Base-by-base conservation (phyloP, 2,113 vertebrate species). In the Elaphurus davidianus region DNA sequence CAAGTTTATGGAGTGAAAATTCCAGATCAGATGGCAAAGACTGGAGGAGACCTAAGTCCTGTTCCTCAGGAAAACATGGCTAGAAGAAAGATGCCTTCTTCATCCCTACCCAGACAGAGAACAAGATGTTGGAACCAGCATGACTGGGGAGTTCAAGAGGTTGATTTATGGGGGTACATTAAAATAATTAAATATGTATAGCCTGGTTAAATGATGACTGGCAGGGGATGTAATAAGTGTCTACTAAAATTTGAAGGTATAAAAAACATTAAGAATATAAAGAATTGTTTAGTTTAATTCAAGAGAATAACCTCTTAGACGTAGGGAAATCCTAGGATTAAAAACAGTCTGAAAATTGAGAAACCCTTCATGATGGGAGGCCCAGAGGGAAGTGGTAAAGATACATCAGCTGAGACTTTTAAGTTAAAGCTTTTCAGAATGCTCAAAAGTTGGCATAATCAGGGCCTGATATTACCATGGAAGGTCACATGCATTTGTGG, bases 111-210 rank as follows among this genome's bases (percentile, higher is more conserved):
- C 9, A 90, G 78, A 92, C 7, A 95, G 40, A 92, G 17, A 45
- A 62, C 12, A 28, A 92, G 54, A 3, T n/a, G 79, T 16, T 57
- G 40, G 12, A 91, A 54, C 50, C 52, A 54, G n/a, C 3, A 54
- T 30, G 28, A 88, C 6, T 19, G n/a, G 15, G 7, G 27, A 71
- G 52, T 76, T 59, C 86, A 93, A 57, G 85, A 54, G 88, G 52
- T 40, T 91, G 71, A 96, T 59, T 90, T 88, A 91, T 40, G 45
- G 25, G 50, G 57, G 64, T 47, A 95, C 21, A 87, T 92, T 94
- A 91, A 95, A 94, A 98, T 91, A 84, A 96, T 96, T 91, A 95
- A 96, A 62, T 85, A 60, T 91, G 45, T 45, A 64, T 84, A 91
- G 6, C 43, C 45, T 94, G 54, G 19, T 94, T 98, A 95, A 96